Percentiles rank a stretch among this genome's conserved stretches.
Conservation (phyloP, 92 coral and sea anemone species). For the Metridium senile region DNA sequence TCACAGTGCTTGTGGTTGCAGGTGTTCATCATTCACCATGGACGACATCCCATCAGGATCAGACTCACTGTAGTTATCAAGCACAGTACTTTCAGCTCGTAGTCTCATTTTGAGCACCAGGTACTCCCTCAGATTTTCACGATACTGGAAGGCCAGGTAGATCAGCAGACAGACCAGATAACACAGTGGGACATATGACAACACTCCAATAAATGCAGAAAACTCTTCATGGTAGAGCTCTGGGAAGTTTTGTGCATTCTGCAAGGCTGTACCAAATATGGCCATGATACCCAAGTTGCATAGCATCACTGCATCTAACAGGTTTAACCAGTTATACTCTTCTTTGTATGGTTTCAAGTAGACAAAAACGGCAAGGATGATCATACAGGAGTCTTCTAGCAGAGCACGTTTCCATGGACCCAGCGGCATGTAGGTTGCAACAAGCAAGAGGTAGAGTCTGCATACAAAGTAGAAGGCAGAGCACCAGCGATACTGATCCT, state of each 20-base stretch:
- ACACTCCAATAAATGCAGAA: slow-evolving; percentile 32
- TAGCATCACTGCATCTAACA: slow-evolving; percentile 72
- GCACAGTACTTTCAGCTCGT: slow-evolving; percentile 4
- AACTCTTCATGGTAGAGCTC: background rate
- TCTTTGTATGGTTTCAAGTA: slow-evolving; percentile 77
- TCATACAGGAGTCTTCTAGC: slow-evolving; percentile 66
- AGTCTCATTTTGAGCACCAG: slow-evolving; percentile 6
- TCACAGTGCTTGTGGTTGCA: slow-evolving; percentile 4
- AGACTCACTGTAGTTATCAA: slow-evolving; percentile 20
- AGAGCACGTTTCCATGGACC: slow-evolving; percentile 51
- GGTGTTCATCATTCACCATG: background rate
- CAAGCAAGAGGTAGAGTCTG: slow-evolving; percentile 55
- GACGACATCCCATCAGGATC: slow-evolving; percentile 19
- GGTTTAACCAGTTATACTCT: slow-evolving; percentile 76
- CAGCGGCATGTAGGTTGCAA: slow-evolving; percentile 42
- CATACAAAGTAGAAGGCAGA: slow-evolving; percentile 94
- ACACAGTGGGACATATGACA: slow-evolving; percentile 70
- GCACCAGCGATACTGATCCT: slow-evolving; percentile 92
- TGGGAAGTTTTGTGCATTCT: slow-evolving; percentile 34
- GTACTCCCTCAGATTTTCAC: slow-evolving; percentile 17
- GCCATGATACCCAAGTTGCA: slow-evolving; percentile 73
- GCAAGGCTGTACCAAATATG: slow-evolving; percentile 56
- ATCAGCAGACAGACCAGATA: slow-evolving; percentile 36
- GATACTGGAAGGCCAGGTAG: slow-evolving; percentile 28
- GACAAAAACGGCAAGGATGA: slow-evolving; percentile 63